Conservation (phyloP, 2,113 vertebrate genomes). For the Psophia crepitans region DNA sequence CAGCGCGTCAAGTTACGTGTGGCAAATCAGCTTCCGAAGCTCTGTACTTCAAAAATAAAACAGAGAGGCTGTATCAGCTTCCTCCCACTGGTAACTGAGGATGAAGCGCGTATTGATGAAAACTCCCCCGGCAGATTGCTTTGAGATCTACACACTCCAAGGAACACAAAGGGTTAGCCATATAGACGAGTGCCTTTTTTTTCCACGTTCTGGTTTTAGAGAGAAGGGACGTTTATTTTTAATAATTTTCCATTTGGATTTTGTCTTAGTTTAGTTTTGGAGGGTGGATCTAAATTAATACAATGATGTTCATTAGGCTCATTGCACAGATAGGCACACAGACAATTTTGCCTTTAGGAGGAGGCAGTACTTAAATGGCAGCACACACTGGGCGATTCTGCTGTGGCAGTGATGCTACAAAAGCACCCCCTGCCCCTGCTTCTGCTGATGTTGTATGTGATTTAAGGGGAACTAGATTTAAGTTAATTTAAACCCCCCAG, state of each 20-base stretch:
- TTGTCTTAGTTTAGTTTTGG: neutral
- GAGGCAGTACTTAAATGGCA: neutral
- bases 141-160: neutral
- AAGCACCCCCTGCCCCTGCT: neutral
- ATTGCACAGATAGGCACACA: neutral
- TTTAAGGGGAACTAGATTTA: neutral
- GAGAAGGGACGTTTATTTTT: neutral
- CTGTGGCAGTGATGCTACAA: neutral
- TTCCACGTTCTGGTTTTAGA: neutral
- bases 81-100: neutral
- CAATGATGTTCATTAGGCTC: neutral
- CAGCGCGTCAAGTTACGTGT: rapidly evolving
- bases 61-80: conserved; percentile 4
- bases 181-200: neutral
- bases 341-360: neutral
- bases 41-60: neutral
- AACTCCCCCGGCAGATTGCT: neutral
- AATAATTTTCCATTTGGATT: neutral
- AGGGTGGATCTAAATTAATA: neutral
- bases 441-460: neutral
- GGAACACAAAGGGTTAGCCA: neutral
- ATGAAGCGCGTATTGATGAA: neutral
- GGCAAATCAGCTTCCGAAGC: neutral
- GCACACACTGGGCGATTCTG: neutral
- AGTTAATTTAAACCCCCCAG: neutral